Conservation (phyloP, 2,113 vertebrate species). For the Oryzias javanicus region DNA sequence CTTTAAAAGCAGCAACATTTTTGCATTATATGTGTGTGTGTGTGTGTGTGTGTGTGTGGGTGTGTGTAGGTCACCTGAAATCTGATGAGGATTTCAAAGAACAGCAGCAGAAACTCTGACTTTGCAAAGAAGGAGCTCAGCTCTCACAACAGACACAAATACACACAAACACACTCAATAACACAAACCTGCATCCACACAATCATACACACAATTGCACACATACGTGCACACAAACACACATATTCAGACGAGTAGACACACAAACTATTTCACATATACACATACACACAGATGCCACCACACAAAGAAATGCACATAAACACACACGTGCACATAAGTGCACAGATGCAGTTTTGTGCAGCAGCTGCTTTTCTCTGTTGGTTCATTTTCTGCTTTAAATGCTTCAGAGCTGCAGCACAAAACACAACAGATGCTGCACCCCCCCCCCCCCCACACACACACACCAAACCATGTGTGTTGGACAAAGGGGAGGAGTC, state of each 20-base stretch:
- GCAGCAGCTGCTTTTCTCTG: slow-evolving; percentile 32
- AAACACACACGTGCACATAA: too few species aligned
- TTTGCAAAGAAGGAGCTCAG: slow-evolving; percentile 13
- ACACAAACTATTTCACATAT: slow-evolving; percentile 4
- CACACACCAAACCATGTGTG: slow-evolving; percentile 10
- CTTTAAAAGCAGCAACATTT: too few species aligned
- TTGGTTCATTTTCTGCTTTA: slow-evolving; percentile 45
- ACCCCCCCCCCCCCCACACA: not conserved
- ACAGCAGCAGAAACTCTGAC: slow-evolving; percentile 18
- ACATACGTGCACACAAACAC: not conserved
- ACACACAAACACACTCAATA: too few species aligned
- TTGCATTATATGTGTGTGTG: too few species aligned
- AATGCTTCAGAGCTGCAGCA: slow-evolving; percentile 41
- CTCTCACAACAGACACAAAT: slow-evolving; percentile 25
- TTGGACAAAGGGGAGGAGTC: not conserved
- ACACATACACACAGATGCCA: not conserved
- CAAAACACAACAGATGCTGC: slow-evolving; percentile 42
- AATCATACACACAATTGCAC: too few species aligned
- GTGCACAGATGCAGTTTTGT: too few species aligned
- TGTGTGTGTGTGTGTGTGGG: too few species aligned
- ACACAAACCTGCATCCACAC: too few species aligned
- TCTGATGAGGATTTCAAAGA: slow-evolving; percentile 13
- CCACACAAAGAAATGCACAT: not conserved
- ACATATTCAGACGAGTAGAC: slow-evolving; percentile 26
- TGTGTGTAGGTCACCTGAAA: not conserved